Conservation (phyloP, 2,888 invertebrate species). For the Luperina nickerlii region DNA sequence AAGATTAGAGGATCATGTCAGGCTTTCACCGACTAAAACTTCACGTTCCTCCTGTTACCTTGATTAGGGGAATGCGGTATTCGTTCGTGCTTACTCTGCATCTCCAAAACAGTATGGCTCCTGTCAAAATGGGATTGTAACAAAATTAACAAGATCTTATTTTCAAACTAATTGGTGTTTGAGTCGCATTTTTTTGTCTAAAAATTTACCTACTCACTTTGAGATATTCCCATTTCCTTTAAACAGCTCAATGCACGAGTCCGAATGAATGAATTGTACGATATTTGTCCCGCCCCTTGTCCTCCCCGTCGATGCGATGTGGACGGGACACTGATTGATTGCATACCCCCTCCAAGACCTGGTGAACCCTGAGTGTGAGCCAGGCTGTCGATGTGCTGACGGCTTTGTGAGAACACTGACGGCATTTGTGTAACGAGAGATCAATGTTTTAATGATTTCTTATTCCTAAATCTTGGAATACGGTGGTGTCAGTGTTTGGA, state of each 20-base stretch:
- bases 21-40: not conserved
- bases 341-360: slow-evolving; percentile 63
- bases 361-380: slow-evolving; percentile 69
- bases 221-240: not conserved
- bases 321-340: slow-evolving; percentile 62
- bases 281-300: slow-evolving; percentile 63
- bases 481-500: too few relatives aligned
- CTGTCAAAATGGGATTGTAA: not conserved
- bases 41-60: not conserved
- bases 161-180: not conserved
- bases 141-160: not conserved
- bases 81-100: not conserved
- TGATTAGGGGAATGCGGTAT: not conserved
- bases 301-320: slow-evolving; percentile 68
- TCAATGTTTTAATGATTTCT: slow-evolving; percentile 62
- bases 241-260: slow-evolving; percentile 56
- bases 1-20: not conserved
- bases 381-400: slow-evolving; percentile 73
- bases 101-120: not conserved
- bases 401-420: slow-evolving; percentile 59
- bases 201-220: not conserved
- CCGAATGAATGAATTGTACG: slow-evolving; percentile 68
- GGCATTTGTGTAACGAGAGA: slow-evolving; percentile 64
- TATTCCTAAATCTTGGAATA: not conserved
- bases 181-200: not conserved